Evolutionary conservation across 2,113 vertebrate genomes (phyloP).

Genomic region (Bufo bufo): DNA sequence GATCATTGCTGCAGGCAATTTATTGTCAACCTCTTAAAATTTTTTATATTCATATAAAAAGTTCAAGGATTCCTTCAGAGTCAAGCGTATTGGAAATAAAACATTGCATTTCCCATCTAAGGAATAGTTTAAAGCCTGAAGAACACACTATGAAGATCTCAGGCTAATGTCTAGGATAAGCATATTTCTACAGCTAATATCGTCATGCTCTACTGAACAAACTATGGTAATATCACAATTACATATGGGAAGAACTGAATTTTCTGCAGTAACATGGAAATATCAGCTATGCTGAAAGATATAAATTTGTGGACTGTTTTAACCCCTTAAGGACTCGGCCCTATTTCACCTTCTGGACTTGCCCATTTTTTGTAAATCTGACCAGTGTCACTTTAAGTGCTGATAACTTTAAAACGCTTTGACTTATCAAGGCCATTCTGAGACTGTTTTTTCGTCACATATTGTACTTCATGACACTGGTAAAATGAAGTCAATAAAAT

Average conservation of each 20-base stretch:
- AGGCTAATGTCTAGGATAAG: background rate
- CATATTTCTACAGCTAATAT: background rate
- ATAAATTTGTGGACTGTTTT: background rate
- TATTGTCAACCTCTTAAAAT: slow-evolving; percentile 13
- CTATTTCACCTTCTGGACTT: no score
- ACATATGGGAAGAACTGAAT: background rate
- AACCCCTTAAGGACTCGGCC: no score
- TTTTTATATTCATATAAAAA: slow-evolving; percentile 11
- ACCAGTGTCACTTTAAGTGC: no score
- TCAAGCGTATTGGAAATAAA: background rate
- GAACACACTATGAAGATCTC: background rate
- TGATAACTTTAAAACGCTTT: no score
- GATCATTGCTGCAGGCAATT: background rate
- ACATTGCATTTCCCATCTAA: background rate
- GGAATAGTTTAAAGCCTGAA: background rate
- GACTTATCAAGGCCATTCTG: no score
- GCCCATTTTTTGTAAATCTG: no score
- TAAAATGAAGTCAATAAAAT: no score
- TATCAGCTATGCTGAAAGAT: background rate
- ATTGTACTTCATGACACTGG: no score
- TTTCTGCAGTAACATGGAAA: background rate
- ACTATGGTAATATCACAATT: slow-evolving; percentile 2
- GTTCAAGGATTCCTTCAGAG: background rate
- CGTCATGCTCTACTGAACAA: background rate
- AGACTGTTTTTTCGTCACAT: no score